A percentile compares a stretch with the other conserved stretches of the same genome.
Conservation (phyloP, 2,888 invertebrate genomes). For the Drosophila incognita region DNA sequence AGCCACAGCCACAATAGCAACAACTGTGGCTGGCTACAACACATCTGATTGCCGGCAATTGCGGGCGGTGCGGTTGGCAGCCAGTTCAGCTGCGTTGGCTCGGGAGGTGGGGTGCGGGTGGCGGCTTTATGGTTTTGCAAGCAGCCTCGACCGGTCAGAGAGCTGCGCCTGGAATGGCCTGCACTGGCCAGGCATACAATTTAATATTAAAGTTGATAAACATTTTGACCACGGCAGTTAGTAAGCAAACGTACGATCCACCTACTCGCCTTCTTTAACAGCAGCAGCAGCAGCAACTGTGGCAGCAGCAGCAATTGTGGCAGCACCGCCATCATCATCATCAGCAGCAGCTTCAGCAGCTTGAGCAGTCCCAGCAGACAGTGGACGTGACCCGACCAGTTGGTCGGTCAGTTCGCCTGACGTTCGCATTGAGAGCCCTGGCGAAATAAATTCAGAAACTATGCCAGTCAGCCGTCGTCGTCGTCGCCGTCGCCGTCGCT, state of each 20-base stretch:
- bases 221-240: slow-evolving; percentile 84
- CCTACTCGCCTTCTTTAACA: slow-evolving; percentile 83
- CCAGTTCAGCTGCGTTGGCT: slow-evolving; percentile 35
- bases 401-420: slow-evolving; percentile 32
- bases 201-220: slow-evolving; percentile 84
- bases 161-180: slow-evolving; percentile 19
- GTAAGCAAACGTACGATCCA: slow-evolving; percentile 85
- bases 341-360: slow-evolving; percentile 38
- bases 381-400: slow-evolving; percentile 72
- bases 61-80: slow-evolving; percentile 67
- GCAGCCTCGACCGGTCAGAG: slow-evolving; percentile 53
- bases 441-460: slow-evolving; percentile 79
- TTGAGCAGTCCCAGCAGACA: slow-evolving; percentile 20
- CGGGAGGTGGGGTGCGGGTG: slow-evolving; percentile 25
- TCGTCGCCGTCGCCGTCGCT: slow-evolving; percentile 6
- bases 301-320: slow-evolving; percentile 58
- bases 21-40: slow-evolving; percentile 43
- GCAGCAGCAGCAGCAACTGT: slow-evolving; percentile 68
- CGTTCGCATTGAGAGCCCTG: slow-evolving; percentile 43
- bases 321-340: slow-evolving; percentile 73
- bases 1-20: slow-evolving; percentile 14
- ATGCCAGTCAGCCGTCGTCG: slow-evolving; percentile 52
- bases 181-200: slow-evolving; percentile 71
- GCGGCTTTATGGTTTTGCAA: slow-evolving; percentile 51
- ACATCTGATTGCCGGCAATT: slow-evolving; percentile 73